Evolutionary conservation across 2,113 vertebrate genomes (phyloP), one percentile per base, ranked within the genome.

Genomic region (Orycteropus afer): DNA sequence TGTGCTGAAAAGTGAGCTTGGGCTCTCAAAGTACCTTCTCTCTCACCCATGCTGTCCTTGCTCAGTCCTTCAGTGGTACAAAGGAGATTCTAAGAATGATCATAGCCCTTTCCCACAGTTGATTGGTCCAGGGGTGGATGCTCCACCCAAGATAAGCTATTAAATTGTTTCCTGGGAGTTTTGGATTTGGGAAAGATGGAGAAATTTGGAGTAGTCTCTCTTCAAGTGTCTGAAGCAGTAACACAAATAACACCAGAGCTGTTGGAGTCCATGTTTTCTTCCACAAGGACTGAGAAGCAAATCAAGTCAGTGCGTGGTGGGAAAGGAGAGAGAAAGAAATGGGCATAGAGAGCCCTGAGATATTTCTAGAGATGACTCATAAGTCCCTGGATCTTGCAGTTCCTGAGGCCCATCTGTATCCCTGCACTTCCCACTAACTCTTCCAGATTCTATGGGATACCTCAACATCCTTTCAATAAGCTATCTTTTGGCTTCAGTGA

Each of bases 1-100:
- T 2, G 4, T 11, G 25, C 5, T 32, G 9, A 45, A 47, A n/a
- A 3, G 11, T n/a, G 0, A 25, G 25, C 42, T 2, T 3, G 63
- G 51, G 3, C 13, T 45, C 5, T 11, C 0, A 10, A n/a, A 51
- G n/a, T 6, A 9, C 5, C 37, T 65, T 40, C 18, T 87, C 29
- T 34, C 12, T 7, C 42, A 42, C 42, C 59, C 42, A 17, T 42
- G 17, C 7, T 14, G 34, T 12, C 29, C 27, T 15, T 57, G 18
- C 34, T 9, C 20, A 53, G 12, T 3, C 6, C 15, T 14, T 27
- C 34, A 29, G 22, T 40, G 63, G 34, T 25, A 17, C 17, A 4
- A 1, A 25, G 49, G 11, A 20, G 57, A 14, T 47, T 61, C n/a
- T 18, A 23, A 27, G 86, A 91, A 55, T 40, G 55, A 86, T 2